Evolutionary conservation across 2,113 vertebrate genomes (phyloP), one percentile per base, ranked within the genome.

Genomic region (Jacana jacana): DNA sequence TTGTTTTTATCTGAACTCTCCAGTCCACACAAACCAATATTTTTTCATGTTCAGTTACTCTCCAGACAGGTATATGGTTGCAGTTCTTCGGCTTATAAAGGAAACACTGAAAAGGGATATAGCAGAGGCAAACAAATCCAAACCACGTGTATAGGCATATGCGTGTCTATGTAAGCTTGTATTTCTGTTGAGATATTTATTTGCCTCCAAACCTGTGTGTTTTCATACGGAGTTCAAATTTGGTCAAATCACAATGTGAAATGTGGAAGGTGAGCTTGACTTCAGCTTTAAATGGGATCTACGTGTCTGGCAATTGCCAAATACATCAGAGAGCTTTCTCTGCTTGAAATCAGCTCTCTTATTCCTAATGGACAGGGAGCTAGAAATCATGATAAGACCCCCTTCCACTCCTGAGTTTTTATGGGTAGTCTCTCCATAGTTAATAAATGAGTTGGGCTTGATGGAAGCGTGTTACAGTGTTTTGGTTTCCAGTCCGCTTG

Each of bases 1-100:
- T 97, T 97, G 89, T 95, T 96, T 97, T 96, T 97, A 94, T 96
- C 95, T 96, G 95, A 97, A 92, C 95, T 92, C 96, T 89, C 68
- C 81, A 81, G 91, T 94, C 86, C 81, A 58, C 93, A 95, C 91
- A 91, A 96, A 81, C 81, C 86, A 92, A 93, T 96, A 97, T 97
- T 97, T 96, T 96, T 96, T 96, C 95, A 89, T 94, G 96, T 97
- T 97, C 95, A 68, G 86, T 96, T 96, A 92, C 89, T 94, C 49
- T 97, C 57, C 72, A 96, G 95, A 93, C 97, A 96, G 95, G 88
- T 96, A 96, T 96, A 96, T 95, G 81, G 88, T 93, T 95, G 93
- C 84, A 89, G 92, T 93, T 89, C 79, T 88, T 63, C 61, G 79
- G 75, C 87, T 94, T 96, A 75, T 80, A 81, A 88, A 96, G 92